phyloP scores from a whole-genome alignment of 2,888 invertebrate genomes.

The Adelognathus sp. region DNA sequence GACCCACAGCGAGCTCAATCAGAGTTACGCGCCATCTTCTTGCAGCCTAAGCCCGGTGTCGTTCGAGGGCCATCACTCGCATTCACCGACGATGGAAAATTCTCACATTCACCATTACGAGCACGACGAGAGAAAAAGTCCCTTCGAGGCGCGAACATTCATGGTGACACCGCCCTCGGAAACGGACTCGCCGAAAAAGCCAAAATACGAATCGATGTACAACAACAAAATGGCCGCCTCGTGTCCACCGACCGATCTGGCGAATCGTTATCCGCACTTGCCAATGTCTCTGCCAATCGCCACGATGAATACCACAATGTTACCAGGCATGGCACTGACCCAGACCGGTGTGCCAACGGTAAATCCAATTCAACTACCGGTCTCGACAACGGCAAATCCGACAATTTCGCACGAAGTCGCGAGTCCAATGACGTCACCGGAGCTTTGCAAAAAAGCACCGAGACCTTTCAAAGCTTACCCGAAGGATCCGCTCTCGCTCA shows the following conservation, averaged over 20 bases:
- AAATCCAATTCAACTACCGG: slow-evolving; percentile 34
- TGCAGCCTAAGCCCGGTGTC: slow-evolving; percentile 56
- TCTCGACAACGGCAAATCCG: slow-evolving; percentile 47
- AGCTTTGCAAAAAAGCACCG: slow-evolving; percentile 80
- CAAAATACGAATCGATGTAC: slow-evolving; percentile 64
- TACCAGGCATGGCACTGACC: slow-evolving; percentile 15
- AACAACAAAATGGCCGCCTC: slow-evolving; percentile 19
- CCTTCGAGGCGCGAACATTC: slow-evolving; percentile 66
- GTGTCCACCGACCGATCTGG: background rate
- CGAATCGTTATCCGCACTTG: slow-evolving; percentile 46
- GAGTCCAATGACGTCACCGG: slow-evolving; percentile 56
- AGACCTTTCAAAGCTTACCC: slow-evolving; percentile 89
- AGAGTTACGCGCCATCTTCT: background rate
- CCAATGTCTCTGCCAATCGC: slow-evolving; percentile 57
- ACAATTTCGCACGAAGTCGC: slow-evolving; percentile 37
- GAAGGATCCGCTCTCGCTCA: slow-evolving; percentile 85
- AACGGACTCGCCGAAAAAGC: slow-evolving; percentile 70
- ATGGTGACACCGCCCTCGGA: slow-evolving; percentile 75
- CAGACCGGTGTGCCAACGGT: slow-evolving; percentile 24
- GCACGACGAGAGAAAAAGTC: slow-evolving; percentile 66
- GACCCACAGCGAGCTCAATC: background rate
- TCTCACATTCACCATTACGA: background rate
- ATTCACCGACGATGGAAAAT: slow-evolving; percentile 47
- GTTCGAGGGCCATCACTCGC: slow-evolving; percentile 39
- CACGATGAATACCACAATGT: slow-evolving; percentile 13